A percentile compares a stretch with the other conserved stretches of the same genome.
Evolutionary conservation across 2,888 invertebrate genomes (phyloP).

Genomic region (Sesamia inferens): DNA sequence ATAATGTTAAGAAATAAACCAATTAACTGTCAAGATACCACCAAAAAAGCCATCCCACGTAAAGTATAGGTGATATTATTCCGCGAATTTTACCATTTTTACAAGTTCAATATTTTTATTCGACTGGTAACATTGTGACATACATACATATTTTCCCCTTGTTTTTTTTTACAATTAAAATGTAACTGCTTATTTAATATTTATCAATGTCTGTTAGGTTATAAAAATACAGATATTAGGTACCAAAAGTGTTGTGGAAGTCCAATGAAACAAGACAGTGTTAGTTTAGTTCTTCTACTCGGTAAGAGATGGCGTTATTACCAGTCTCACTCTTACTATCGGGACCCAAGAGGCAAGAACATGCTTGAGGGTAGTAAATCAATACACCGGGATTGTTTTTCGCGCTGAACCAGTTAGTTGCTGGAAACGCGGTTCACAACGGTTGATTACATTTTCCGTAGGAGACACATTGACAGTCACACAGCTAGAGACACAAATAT

Average conservation of each 20-base stretch:
- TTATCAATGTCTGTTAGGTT: too few species aligned
- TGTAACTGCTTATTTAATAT: too few species aligned
- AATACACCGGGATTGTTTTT: slow-evolving; percentile 48
- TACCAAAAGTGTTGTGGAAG: background rate
- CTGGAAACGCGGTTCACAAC: background rate
- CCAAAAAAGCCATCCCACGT: too few species aligned
- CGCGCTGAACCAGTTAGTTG: slow-evolving; percentile 4
- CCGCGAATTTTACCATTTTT: too few species aligned
- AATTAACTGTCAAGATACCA: too few species aligned
- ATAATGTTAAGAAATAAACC: too few species aligned
- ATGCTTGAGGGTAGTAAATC: slow-evolving; percentile 41
- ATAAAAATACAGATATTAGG: too few species aligned
- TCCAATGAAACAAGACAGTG: background rate
- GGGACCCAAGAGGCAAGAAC: background rate
- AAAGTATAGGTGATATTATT: too few species aligned
- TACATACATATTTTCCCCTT: background rate
- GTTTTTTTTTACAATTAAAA: background rate
- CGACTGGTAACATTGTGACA: background rate
- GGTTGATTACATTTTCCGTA: background rate
- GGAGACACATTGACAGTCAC: background rate
- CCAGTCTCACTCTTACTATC: background rate
- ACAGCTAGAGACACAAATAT: background rate
- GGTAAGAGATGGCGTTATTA: slow-evolving; percentile 52
- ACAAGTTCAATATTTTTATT: background rate
- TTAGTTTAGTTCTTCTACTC: slow-evolving; percentile 40